Base-by-base conservation (phyloP, 2,797 vertebrate genomes). In the Dipus sagitta region DNA sequence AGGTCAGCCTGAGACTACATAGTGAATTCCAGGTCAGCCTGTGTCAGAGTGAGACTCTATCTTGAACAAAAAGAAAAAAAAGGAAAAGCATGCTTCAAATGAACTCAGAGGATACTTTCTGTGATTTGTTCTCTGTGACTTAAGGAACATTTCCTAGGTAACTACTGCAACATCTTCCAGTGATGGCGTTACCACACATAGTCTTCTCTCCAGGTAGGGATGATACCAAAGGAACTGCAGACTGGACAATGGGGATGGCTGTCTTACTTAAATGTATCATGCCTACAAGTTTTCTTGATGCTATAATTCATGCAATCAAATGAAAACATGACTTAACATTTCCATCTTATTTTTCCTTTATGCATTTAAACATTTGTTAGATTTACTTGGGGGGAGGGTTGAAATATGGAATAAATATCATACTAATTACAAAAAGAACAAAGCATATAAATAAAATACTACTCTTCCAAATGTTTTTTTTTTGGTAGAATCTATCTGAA, bases 391-490 rank as follows among this genome's bases (percentile, higher is more conserved):
- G 23, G 15, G 1, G 21, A 18, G 54, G 78, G 52, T 71, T 20
- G 23, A 94, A 47, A 89, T 81, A 88, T 2, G 79, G 5, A 81
- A 72, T 89, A 89, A 84, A 52, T 3, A 42, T 15, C 42, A 80
- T 3, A 38, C 1, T 30, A 12, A 67, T 70, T 84, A 84, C 1
- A 78, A 13, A 92, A 74, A 78, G 12, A 85, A 78, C 7, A 87
- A 89, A 91, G 34, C 81, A 91, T n/a, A n/a, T n/a, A n/a, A n/a
- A n/a, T n/a, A 89, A 70, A 87, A 90, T 24, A 24, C 7, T 32
- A 58, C 34, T 72, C 14, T 15, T n/a, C 30, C 81, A 34, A 84
- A 62, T 79, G 42, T n/a, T n/a, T n/a, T 23, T 77, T 85, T 95
- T 90, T 17, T 74, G 62, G 14, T 26, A n/a, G 15, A 8, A 65